These are phyloP conservation scores for Heliconius cydno DNA, from an alignment of 2,888 invertebrate genomes.

Conservation along the genomic window DNA sequence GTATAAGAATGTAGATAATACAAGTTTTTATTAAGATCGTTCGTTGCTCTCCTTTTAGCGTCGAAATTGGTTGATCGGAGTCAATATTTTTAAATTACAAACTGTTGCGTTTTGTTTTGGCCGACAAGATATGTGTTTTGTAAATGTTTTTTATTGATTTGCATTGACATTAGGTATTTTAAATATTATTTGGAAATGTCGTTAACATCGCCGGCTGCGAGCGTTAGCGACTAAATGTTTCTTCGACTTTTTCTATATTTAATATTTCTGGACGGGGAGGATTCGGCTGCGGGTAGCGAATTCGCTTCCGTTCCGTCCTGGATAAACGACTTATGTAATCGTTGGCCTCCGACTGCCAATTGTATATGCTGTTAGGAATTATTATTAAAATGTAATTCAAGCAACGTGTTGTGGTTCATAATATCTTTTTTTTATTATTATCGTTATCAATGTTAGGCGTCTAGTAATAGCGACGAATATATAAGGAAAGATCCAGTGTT, in stretches of 20 bases:
- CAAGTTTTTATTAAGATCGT: constrained; percentile 33
- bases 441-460: constrained; percentile 51
- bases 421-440: constrained; percentile 28
- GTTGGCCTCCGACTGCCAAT: constrained; percentile 21
- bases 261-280: constrained; percentile 1
- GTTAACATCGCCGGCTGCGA: neutral
- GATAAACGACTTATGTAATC: constrained; percentile 20
- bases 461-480: constrained; percentile 55
- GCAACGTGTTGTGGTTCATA: constrained; percentile 25
- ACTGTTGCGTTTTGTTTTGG: constrained; percentile 9
- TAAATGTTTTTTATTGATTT: constrained; percentile 12
- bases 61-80: constrained; percentile 19
- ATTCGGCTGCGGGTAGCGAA: constrained; percentile 2
- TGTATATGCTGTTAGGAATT: constrained; percentile 22
- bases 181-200: neutral
- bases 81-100: constrained; percentile 16
- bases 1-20: constrained; percentile 32
- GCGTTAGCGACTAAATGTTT: neutral
- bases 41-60: constrained; percentile 32
- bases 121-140: neutral
- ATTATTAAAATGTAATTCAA: constrained; percentile 22
- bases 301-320: constrained; percentile 22
- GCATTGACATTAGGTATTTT: constrained; percentile 1
- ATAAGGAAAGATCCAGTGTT: constrained; percentile 67
- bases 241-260: constrained; percentile 2